These are phyloP conservation scores for Calidris pygmaea DNA, from an alignment of 2,113 vertebrate species.

Conservation along the genomic window DNA sequence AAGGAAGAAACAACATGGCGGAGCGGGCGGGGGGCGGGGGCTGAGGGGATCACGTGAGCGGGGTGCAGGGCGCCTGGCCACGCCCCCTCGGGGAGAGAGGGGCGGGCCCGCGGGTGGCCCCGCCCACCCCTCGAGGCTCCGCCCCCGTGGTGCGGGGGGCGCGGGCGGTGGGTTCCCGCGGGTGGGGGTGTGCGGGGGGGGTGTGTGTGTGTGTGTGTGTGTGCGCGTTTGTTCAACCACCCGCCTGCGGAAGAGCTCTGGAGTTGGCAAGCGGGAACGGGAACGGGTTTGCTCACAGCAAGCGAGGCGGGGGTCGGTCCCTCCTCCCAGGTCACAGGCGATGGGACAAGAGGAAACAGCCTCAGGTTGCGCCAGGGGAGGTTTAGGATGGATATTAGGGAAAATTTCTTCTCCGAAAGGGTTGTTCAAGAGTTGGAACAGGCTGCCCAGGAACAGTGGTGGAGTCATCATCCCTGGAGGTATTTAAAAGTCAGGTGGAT, in stretches of 20 bases:
- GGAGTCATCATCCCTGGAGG: not conserved
- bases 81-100: not conserved
- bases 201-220: no score
- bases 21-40: not conserved
- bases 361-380: not conserved
- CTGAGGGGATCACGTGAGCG: not conserved
- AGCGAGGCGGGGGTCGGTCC: not conserved
- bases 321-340: not conserved
- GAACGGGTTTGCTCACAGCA: not conserved
- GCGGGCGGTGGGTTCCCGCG: not conserved
- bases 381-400: not conserved
- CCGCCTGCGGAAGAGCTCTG: rapidly evolving
- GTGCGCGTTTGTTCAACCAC: rapidly evolving
- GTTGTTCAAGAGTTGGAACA: not conserved
- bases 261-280: not conserved
- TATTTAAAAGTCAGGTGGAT: not conserved
- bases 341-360: not conserved
- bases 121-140: not conserved
- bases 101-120: no score
- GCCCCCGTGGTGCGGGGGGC: not conserved
- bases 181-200: no score
- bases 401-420: not conserved
- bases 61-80: rapidly evolving
- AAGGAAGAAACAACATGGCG: slow-evolving; percentile 69
- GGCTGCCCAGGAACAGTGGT: not conserved